Percentiles rank a stretch among this genome's conserved stretches.
These are phyloP conservation scores for Anoplopoma fimbria DNA, from an alignment of 2,113 vertebrate species.

Conservation along the genomic window DNA sequence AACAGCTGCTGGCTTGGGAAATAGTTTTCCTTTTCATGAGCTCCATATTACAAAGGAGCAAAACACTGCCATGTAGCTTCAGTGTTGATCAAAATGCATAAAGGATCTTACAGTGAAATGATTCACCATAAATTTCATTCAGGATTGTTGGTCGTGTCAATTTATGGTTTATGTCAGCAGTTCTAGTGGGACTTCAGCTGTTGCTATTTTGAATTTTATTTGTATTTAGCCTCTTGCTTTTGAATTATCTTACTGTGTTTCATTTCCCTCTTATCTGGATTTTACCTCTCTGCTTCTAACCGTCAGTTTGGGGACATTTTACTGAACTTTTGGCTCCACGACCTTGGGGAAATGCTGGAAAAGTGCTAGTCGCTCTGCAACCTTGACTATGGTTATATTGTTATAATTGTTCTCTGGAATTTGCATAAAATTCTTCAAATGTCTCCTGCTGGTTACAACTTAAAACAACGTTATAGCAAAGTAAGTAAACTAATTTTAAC, in stretches of 20 bases:
- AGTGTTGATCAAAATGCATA: neutral
- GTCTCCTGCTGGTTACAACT: neutral
- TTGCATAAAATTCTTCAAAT: neutral
- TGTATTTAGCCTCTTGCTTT: too few relatives aligned
- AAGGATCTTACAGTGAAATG: neutral
- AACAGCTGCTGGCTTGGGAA: neutral
- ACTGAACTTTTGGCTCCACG: too few relatives aligned
- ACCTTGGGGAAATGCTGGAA: too few relatives aligned
- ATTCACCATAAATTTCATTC: neutral
- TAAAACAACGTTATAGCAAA: neutral
- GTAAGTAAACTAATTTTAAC: neutral
- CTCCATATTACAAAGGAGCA: neutral
- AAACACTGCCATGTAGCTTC: neutral
- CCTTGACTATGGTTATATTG: neutral
- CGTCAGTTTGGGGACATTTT: too few relatives aligned
- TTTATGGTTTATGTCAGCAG: too few relatives aligned
- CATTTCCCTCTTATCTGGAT: too few relatives aligned
- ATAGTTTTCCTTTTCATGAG: neutral
- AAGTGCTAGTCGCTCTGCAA: too few relatives aligned
- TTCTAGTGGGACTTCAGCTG: neutral
- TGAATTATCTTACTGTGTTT: too few relatives aligned
- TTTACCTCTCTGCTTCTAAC: too few relatives aligned
- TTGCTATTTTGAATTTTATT: neutral
- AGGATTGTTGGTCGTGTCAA: neutral
- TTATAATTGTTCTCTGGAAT: neutral